phyloP scores from a whole-genome alignment of 2,113 vertebrate species.

The Equus quagga region DNA sequence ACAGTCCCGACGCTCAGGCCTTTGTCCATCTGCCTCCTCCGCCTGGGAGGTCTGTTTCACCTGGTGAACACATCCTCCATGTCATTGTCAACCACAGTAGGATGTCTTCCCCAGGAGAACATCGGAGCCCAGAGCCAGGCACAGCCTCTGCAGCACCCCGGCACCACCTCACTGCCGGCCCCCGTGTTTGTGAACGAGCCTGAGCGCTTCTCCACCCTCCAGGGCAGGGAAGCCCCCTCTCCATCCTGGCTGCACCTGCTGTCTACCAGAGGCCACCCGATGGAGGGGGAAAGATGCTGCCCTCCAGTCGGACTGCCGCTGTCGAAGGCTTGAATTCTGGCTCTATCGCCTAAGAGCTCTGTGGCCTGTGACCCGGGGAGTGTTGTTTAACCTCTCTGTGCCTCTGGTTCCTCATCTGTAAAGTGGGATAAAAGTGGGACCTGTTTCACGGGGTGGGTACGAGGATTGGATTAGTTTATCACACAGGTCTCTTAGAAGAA shows the following conservation, averaged over 20 bases:
- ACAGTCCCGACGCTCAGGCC: not conserved
- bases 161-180: not conserved
- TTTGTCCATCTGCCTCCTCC: not conserved
- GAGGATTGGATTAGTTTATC: not conserved
- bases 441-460: not conserved
- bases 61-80: not conserved
- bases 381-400: not conserved
- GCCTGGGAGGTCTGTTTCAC: not conserved
- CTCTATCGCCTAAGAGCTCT: not conserved
- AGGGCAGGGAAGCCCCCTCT: not conserved
- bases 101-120: not conserved
- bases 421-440: not conserved
- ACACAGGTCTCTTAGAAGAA: not conserved
- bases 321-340: not conserved
- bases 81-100: not conserved
- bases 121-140: not conserved
- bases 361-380: not conserved
- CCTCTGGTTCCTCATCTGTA: not conserved
- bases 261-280: not conserved
- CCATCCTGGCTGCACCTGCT: not conserved
- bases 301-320: rapidly evolving
- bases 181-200: no score
- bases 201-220: not conserved
- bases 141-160: not conserved
- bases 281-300: rapidly evolving